Evolutionary conservation across 2,113 vertebrate genomes (phyloP).

Genomic region (Osmerus eperlanus): DNA sequence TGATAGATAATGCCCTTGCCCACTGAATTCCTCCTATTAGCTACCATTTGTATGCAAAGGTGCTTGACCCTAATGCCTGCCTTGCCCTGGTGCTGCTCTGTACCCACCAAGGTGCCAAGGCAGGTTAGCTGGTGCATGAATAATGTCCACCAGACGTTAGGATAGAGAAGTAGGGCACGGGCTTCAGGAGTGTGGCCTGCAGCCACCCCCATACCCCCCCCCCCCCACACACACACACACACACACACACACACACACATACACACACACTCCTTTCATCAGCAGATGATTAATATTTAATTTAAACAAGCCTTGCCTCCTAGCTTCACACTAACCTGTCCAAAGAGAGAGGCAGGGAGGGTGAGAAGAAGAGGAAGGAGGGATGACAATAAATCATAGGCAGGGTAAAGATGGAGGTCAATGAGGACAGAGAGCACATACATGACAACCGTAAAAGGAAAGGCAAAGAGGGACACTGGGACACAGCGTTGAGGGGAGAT

Average conservation of each 20-base stretch:
- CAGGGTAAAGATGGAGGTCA: not conserved
- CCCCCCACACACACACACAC: conserved; percentile 53
- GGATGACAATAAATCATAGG: conserved; percentile 37
- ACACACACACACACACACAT: conserved; percentile 51
- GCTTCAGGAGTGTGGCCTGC: conserved; percentile 46
- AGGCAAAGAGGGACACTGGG: conserved; percentile 20
- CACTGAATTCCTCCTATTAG: conserved; percentile 41
- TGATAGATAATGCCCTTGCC: conserved; percentile 52
- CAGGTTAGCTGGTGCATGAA: conserved; percentile 64
- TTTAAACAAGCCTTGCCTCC: conserved; percentile 62
- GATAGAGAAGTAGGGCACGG: conserved; percentile 67
- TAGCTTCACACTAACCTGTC: conserved; percentile 43
- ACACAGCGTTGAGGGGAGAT: conserved; percentile 1
- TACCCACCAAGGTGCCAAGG: conserved; percentile 55
- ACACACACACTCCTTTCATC: conserved; percentile 63
- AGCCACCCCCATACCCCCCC: conserved; percentile 52
- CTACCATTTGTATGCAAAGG: conserved; percentile 60
- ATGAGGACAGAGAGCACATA: too few relatives aligned
- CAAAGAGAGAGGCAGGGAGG: conserved; percentile 37
- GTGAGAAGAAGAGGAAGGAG: conserved; percentile 23
- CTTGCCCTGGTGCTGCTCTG: conserved; percentile 43
- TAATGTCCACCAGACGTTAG: conserved; percentile 61
- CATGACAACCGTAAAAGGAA: too few relatives aligned
- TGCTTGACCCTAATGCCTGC: conserved; percentile 55
- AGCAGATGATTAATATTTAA: conserved; percentile 74